Evolutionary conservation across 2,113 vertebrate genomes (phyloP).

Genomic region (Eulemur macaco): DNA sequence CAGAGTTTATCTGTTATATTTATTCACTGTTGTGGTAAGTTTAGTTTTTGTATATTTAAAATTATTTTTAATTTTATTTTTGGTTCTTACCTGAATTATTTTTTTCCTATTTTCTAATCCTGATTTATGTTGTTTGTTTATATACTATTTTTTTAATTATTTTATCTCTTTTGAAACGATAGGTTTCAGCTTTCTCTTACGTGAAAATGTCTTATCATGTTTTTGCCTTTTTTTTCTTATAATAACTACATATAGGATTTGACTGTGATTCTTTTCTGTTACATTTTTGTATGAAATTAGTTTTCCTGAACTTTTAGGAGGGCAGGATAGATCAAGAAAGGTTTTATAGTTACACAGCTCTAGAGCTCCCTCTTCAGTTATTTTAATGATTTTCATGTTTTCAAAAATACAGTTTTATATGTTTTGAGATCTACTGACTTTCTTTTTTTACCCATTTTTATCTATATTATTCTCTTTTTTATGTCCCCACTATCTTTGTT

Average conservation of each 20-base stretch:
- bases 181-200: background rate
- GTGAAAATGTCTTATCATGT: background rate
- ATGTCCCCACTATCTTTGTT: background rate
- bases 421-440: background rate
- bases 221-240: background rate
- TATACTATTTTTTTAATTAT: background rate
- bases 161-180: constrained; percentile 16
- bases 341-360: background rate
- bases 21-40: background rate
- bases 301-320: background rate
- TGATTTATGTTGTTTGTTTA: background rate
- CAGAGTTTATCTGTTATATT: background rate
- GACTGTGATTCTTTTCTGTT: background rate
- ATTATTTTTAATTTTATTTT: constrained; percentile 22
- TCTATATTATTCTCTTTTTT: background rate
- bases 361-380: background rate
- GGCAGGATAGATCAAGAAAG: background rate
- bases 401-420: background rate
- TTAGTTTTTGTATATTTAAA: background rate
- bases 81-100: constrained; percentile 7
- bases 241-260: background rate
- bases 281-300: background rate
- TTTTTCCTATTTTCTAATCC: constrained; percentile 39
- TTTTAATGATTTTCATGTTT: background rate
- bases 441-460: constrained; percentile 18